Evolutionary conservation across 2,888 invertebrate genomes (phyloP).

Genomic region (Caenorhabditis doughertyi): DNA sequence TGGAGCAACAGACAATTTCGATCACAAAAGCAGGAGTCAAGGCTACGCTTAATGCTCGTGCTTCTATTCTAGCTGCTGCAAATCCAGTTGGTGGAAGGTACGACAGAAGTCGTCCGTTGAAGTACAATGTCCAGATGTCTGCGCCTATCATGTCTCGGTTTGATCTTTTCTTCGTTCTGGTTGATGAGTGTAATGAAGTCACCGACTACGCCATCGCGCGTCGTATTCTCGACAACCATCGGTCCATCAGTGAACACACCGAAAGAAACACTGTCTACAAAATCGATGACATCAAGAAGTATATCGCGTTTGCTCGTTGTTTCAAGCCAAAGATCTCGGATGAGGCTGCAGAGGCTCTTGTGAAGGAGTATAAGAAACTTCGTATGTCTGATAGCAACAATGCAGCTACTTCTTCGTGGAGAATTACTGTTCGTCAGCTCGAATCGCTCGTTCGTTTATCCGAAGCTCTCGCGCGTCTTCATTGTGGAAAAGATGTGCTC

Average conservation of each 20-base stretch:
- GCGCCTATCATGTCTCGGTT: constrained; percentile 99
- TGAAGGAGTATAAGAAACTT: constrained; percentile 92
- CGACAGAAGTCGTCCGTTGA: constrained; percentile 91
- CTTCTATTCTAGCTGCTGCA: constrained; percentile 97
- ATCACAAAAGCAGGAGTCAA: constrained; percentile 89
- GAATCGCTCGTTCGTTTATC: constrained; percentile 96
- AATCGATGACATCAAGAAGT: constrained; percentile 92
- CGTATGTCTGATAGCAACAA: constrained; percentile 89
- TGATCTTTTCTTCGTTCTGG: constrained; percentile 97
- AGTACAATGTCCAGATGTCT: constrained; percentile 93
- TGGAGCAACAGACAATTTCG: constrained; percentile 99
- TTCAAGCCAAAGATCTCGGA: constrained; percentile 91
- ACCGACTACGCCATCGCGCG: constrained; percentile 97
- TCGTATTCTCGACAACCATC: constrained; percentile 95
- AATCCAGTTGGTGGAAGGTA: constrained; percentile 98
- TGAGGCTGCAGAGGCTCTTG: constrained; percentile 90
- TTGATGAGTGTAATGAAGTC: constrained; percentile 96
- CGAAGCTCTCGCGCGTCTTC: constrained; percentile 96
- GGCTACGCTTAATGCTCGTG: constrained; percentile 97
- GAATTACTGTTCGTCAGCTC: constrained; percentile 96
- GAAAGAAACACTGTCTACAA: constrained; percentile 90
- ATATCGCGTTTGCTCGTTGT: constrained; percentile 96
- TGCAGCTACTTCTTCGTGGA: constrained; percentile 88
- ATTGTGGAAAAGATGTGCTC: constrained; percentile 88
- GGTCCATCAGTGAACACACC: constrained; percentile 88